Evolutionary conservation across 2,113 vertebrate genomes (phyloP), one percentile per base, ranked within the genome.

Genomic region (Menura novaehollandiae): DNA sequence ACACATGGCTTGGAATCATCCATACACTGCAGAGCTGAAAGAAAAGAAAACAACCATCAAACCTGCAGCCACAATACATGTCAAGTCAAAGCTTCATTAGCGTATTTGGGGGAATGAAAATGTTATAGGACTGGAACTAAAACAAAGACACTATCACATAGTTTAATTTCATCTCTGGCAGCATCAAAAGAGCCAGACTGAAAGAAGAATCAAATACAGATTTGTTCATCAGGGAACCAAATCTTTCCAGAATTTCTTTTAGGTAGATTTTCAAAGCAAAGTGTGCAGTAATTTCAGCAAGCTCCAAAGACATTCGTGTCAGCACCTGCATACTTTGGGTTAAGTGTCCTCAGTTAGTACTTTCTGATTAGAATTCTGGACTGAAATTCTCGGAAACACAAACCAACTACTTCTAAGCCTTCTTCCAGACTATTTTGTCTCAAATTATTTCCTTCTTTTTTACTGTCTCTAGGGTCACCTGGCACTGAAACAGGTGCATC

Each of bases 11-110:
- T 98, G 76, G 98, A 98, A 82, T 97, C 87, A 76, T 98, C 98
- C 96, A 99, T 97, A 97, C 99, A 99, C 53, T 99, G 99, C 67
- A 99, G 98, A 91, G 98, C 99, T 99, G 82, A 97, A 98, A 97
- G 97, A 85, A 93, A 98, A 97, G 97, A 81, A 93, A 85, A 71
- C 30, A 18, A 95, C 80, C 94, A 85, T 91, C 64, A 93, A 86
- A 62, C 77, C 68, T 84, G 18, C 41, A 80, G 68, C 58, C 52
- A 78, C 80, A 90, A 71, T 39, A 78, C 64, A 15, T 81, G 93
- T 91, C 51, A 82, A 62, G 77, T 72, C 92, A 94, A 78, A 91
- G 88, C 60, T 81, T 88, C 69, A 81, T 92, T 89, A 76, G 66
- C 16, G 3, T 86, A 51, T 46, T 79, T 16, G 11, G 52, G 28